phyloP scores from a whole-genome alignment of 2,113 vertebrate species.

The Steatornis caripensis region DNA sequence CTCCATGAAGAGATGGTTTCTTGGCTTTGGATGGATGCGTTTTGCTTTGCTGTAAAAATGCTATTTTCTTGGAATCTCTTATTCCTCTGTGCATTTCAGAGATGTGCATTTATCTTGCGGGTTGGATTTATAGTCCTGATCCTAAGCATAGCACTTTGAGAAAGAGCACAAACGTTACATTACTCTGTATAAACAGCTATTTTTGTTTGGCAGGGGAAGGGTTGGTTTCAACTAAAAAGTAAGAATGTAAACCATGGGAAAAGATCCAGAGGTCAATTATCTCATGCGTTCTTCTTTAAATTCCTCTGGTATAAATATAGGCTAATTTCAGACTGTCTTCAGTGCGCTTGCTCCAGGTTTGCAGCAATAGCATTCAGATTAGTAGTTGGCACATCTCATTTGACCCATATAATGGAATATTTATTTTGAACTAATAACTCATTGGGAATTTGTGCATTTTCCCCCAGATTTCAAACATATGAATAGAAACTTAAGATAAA shows the following conservation, averaged over 20 bases:
- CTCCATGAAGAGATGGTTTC: not conserved
- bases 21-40: not conserved
- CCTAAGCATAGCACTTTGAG: not conserved
- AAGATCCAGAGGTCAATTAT: not conserved
- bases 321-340: not conserved
- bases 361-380: not conserved
- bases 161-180: not conserved
- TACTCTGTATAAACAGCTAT: not conserved
- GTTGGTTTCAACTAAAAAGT: not conserved
- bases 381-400: not conserved
- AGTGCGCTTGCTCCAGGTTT: not conserved
- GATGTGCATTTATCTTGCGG: not conserved
- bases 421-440: not conserved
- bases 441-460: not conserved
- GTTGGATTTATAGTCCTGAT: not conserved
- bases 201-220: not conserved
- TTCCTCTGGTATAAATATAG: not conserved
- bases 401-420: not conserved
- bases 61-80: not conserved
- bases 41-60: not conserved
- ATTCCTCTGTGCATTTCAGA: not conserved
- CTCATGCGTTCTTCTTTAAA: not conserved
- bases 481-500: not conserved
- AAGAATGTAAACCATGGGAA: not conserved
- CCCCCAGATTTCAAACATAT: not conserved